Conservation (phyloP, 2,113 vertebrate species). For the Phocoena phocoena region DNA sequence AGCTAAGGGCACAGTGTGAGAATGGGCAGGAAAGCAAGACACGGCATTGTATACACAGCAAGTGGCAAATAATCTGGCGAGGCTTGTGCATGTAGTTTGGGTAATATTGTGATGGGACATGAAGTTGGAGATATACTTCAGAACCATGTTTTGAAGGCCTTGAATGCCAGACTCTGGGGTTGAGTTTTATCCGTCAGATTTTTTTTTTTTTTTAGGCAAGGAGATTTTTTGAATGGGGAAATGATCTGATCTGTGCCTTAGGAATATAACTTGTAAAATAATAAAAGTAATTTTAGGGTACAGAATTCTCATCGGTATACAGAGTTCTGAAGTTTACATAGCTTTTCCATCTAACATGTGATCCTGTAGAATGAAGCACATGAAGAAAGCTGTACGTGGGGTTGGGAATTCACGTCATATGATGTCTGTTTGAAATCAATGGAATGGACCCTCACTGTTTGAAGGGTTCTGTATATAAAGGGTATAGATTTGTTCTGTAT, state of each 20-base stretch:
- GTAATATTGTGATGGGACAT: not conserved
- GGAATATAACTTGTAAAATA: not conserved
- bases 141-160: slow-evolving; percentile 2
- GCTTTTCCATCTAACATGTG: not conserved
- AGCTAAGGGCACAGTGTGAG: not conserved
- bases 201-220: not conserved
- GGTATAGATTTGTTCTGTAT: too few relatives aligned
- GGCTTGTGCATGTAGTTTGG: not conserved
- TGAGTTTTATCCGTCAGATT: slow-evolving; percentile 7
- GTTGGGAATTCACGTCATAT: too few relatives aligned
- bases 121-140: not conserved
- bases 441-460: too few relatives aligned
- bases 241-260: not conserved
- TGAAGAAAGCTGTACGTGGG: not conserved
- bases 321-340: not conserved
- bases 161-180: not conserved
- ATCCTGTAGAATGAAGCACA: not conserved
- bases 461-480: too few relatives aligned
- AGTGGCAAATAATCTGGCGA: not conserved
- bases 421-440: too few relatives aligned
- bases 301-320: not conserved
- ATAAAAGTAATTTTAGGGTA: not conserved
- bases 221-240: not conserved
- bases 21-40: not conserved
- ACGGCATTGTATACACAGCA: not conserved